phyloP scores from a whole-genome alignment of 2,113 vertebrate species.

The Lates calcarifer region DNA sequence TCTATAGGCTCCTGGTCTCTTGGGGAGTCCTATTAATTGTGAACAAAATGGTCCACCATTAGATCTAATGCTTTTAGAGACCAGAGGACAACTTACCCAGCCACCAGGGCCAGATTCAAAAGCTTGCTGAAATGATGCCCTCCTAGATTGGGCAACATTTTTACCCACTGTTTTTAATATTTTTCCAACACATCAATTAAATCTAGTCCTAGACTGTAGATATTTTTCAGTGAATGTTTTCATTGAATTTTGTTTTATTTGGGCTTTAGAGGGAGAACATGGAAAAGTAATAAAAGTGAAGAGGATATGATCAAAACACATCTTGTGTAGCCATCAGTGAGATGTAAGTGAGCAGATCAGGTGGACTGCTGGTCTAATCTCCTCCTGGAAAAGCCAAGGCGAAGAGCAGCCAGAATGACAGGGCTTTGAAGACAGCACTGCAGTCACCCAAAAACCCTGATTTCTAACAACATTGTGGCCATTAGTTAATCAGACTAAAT shows the following conservation, averaged over 20 bases:
- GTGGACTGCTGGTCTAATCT: constrained; percentile 92
- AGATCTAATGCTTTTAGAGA: constrained; percentile 79
- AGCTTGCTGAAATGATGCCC: constrained; percentile 58
- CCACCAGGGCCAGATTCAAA: constrained; percentile 64
- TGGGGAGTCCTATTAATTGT: constrained; percentile 84
- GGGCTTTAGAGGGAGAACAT: not conserved
- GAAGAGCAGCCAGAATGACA: constrained; percentile 83
- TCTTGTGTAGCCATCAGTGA: constrained; percentile 22
- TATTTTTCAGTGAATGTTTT: not conserved
- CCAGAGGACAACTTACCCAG: constrained; percentile 64
- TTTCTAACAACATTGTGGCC: constrained; percentile 89
- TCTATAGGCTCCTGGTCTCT: constrained; percentile 81
- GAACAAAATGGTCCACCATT: constrained; percentile 81
- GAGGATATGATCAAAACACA: constrained; percentile 31
- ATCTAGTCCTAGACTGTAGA: not conserved
- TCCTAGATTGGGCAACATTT: constrained; percentile 36
- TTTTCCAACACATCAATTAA: constrained; percentile 1
- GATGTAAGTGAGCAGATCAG: constrained; percentile 63
- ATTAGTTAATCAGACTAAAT: constrained; percentile 94
- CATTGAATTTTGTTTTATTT: not conserved
- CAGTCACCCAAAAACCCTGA: constrained; percentile 81
- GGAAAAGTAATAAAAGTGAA: constrained; percentile 29
- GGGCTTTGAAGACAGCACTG: constrained; percentile 85
- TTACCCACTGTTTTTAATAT: constrained; percentile 10
- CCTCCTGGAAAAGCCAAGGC: constrained; percentile 87